phyloP scores from a whole-genome alignment of 2,888 invertebrate genomes.

The Brachypalpus laphriformis region DNA sequence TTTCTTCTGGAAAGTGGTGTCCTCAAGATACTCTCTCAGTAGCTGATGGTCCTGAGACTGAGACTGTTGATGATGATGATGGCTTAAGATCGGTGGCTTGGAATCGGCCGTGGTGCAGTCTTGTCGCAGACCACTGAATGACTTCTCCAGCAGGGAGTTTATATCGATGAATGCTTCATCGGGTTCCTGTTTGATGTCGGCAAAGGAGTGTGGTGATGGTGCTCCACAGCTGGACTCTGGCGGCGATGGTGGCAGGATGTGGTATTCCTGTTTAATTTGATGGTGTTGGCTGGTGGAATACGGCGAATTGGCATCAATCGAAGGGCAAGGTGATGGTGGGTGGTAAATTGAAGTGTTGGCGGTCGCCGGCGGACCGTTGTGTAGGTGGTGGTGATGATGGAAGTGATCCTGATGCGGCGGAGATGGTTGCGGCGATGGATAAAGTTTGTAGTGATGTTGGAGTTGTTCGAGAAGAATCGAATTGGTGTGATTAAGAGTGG shows the following conservation, averaged over 20 bases:
- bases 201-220: conserved; percentile 83
- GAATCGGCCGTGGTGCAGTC: conserved; percentile 65
- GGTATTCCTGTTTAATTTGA: conserved; percentile 83
- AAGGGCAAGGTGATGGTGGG: conserved; percentile 80
- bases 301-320: conserved; percentile 77
- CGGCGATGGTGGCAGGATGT: conserved; percentile 85
- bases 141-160: conserved; percentile 78
- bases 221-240: conserved; percentile 85
- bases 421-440: conserved; percentile 69
- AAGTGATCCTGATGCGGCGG: conserved; percentile 57
- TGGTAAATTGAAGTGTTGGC: conserved; percentile 55
- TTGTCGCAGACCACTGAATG: conserved; percentile 72
- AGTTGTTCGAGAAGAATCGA: conserved; percentile 75
- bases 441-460: conserved; percentile 75
- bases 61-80: conserved; percentile 75
- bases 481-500: conserved; percentile 65
- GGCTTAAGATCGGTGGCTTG: conserved; percentile 59
- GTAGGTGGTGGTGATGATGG: conserved; percentile 57
- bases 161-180: conserved; percentile 81
- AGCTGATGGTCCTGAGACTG: conserved; percentile 87
- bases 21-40: conserved; percentile 91
- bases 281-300: conserved; percentile 37
- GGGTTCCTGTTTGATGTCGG: conserved; percentile 81
- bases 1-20: conserved; percentile 93
- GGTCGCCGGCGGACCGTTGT: conserved; percentile 45